Evolutionary conservation across 2,797 vertebrate genomes (phyloP).

Genomic region (Florisuga fusca): DNA sequence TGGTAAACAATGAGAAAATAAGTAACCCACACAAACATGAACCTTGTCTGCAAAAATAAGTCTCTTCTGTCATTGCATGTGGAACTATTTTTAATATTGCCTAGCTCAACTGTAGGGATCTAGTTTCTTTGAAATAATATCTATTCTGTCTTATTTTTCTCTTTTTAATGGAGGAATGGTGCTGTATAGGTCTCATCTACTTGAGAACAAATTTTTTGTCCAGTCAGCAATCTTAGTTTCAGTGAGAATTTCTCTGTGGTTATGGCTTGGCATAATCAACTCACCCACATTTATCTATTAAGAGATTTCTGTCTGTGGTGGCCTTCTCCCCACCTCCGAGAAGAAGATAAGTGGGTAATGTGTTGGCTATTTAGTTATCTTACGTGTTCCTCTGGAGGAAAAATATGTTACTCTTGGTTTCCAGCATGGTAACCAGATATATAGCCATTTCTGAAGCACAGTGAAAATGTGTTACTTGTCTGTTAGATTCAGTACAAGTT

Average conservation of each 20-base stretch:
- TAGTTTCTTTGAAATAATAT: not conserved
- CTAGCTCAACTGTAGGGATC: not conserved
- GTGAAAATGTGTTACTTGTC: not conserved
- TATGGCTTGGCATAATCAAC: not conserved
- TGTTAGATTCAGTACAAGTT: not conserved
- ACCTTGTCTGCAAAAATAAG: conserved; percentile 77
- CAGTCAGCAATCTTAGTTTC: not conserved
- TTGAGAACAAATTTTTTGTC: not conserved
- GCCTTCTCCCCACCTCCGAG: not conserved
- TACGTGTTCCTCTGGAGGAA: not conserved
- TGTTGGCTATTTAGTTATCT: not conserved
- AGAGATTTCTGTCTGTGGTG: not conserved
- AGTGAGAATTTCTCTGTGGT: not conserved
- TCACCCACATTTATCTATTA: not conserved
- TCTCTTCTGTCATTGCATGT: not conserved
- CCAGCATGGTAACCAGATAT: not conserved
- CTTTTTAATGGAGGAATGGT: not conserved
- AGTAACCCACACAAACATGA: conserved; percentile 82
- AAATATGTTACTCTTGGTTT: not conserved
- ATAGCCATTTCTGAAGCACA: not conserved
- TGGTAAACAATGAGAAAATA: conserved; percentile 81
- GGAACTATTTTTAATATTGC: conserved; percentile 4
- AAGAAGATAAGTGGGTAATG: not conserved
- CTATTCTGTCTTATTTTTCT: not conserved
- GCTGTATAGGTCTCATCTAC: not conserved